These are phyloP conservation scores for Isaurus tuberculatus DNA, from an alignment of 92 coral and sea anemone species.

Conservation along the genomic window DNA sequence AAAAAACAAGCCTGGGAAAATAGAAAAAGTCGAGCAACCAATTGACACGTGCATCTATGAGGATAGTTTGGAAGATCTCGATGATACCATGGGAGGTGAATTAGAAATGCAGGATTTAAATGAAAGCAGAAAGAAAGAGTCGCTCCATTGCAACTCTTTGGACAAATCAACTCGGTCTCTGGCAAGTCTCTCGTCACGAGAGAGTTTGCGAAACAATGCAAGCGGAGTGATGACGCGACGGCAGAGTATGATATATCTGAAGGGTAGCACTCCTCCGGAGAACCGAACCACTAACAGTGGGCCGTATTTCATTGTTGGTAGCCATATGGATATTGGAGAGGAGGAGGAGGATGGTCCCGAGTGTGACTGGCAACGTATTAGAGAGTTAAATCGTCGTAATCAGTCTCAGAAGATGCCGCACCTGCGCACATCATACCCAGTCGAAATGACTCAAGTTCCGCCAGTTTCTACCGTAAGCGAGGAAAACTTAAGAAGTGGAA, in stretches of 20 bases:
- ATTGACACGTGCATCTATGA: constrained; percentile 49
- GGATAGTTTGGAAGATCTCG: constrained; percentile 61
- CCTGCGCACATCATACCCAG: constrained; percentile 95
- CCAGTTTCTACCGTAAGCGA: constrained; percentile 70
- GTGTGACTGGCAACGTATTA: constrained; percentile 87
- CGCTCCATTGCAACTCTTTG: constrained; percentile 19
- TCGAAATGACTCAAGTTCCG: constrained; percentile 85
- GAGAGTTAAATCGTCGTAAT: constrained; percentile 89
- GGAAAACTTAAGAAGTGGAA: constrained; percentile 53
- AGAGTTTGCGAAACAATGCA: constrained; percentile 57
- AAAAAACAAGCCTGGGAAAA: constrained; percentile 19
- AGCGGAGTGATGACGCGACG: constrained; percentile 71
- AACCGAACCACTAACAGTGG: constrained; percentile 85
- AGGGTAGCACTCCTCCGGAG: constrained; percentile 80
- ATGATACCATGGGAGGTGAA: constrained; percentile 52
- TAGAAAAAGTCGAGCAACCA: constrained; percentile 40
- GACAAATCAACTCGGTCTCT: constrained; percentile 60
- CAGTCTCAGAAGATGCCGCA: constrained; percentile 85
- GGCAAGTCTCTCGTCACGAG: constrained; percentile 62
- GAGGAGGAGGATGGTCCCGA: constrained; percentile 76
- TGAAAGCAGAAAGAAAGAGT: constrained; percentile 39
- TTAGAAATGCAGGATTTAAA: constrained; percentile 65
- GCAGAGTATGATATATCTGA: constrained; percentile 82
- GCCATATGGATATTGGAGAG: constrained; percentile 72
- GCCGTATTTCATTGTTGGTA: constrained; percentile 78